phyloP scores from a whole-genome alignment of 2,888 invertebrate species.

The Lasioglossum villosulum region DNA sequence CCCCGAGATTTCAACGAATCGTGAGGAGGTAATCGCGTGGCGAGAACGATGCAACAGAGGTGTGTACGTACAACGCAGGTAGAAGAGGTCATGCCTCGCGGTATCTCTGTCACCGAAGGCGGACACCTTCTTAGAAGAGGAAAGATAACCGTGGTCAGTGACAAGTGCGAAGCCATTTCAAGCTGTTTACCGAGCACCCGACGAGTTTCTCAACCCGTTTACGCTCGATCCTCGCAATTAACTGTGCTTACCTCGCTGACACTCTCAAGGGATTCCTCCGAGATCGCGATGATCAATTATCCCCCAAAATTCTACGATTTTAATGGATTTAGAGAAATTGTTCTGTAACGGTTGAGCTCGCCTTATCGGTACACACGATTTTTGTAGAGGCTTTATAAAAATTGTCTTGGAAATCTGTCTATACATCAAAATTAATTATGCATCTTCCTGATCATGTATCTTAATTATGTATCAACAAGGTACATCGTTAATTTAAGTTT shows the following conservation, averaged over 20 bases:
- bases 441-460: too few relatives aligned
- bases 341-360: too few relatives aligned
- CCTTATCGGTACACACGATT: too few relatives aligned
- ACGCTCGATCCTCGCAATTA: conserved; percentile 27
- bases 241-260: not conserved
- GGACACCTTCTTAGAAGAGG: conserved; percentile 75
- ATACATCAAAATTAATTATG: too few relatives aligned
- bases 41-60: conserved; percentile 59
- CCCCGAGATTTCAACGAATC: conserved; percentile 78
- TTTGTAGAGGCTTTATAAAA: too few relatives aligned
- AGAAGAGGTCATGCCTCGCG: conserved; percentile 72
- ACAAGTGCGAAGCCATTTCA: conserved; percentile 76
- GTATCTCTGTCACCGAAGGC: conserved; percentile 69
- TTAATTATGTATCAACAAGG: too few relatives aligned
- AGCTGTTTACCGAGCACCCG: conserved; percentile 41
- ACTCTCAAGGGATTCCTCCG: not conserved
- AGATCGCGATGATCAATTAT: not conserved
- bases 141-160: conserved; percentile 73
- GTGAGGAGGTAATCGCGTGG: conserved; percentile 78
- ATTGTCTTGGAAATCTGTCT: too few relatives aligned
- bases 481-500: too few relatives aligned
- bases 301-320: too few relatives aligned
- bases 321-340: too few relatives aligned
- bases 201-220: conserved; percentile 47
- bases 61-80: conserved; percentile 46